These are phyloP conservation scores for Vidua macroura DNA, from an alignment of 2,113 vertebrate species.

Conservation along the genomic window DNA sequence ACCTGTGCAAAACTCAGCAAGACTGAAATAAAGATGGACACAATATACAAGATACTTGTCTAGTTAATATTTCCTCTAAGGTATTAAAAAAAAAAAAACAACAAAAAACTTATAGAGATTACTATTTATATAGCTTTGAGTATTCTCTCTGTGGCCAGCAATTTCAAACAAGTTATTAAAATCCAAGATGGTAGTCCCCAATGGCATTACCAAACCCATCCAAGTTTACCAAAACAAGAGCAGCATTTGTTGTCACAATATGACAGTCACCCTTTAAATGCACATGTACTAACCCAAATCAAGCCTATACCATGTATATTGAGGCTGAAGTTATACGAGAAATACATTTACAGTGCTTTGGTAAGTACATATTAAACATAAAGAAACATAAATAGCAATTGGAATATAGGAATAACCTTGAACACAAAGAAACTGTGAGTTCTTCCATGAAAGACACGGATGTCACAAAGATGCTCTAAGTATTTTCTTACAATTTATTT, in stretches of 20 bases:
- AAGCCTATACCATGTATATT: neutral
- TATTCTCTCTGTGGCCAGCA: neutral
- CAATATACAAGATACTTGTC: neutral
- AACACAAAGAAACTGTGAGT: neutral
- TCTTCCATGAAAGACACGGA: neutral
- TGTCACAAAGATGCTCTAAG: neutral
- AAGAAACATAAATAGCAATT: slow-evolving; percentile 1
- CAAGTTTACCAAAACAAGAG: neutral
- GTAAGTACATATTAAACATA: neutral
- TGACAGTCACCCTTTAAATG: neutral
- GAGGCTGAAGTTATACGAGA: neutral
- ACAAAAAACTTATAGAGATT: neutral
- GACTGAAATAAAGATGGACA: slow-evolving; percentile 60
- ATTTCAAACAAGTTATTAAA: neutral
- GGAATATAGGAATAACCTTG: neutral
- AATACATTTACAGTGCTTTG: slow-evolving; percentile 8
- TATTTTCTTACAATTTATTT: neutral
- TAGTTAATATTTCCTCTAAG: neutral
- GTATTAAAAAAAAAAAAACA: neutral
- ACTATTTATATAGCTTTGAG: neutral
- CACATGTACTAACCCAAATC: neutral
- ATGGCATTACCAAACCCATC: neutral
- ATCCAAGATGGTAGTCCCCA: neutral
- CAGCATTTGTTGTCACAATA: slow-evolving; percentile 2
- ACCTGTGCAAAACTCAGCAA: slow-evolving; percentile 56